phyloP scores from a whole-genome alignment of 2,888 invertebrate species.

The Aelia acuminata region DNA sequence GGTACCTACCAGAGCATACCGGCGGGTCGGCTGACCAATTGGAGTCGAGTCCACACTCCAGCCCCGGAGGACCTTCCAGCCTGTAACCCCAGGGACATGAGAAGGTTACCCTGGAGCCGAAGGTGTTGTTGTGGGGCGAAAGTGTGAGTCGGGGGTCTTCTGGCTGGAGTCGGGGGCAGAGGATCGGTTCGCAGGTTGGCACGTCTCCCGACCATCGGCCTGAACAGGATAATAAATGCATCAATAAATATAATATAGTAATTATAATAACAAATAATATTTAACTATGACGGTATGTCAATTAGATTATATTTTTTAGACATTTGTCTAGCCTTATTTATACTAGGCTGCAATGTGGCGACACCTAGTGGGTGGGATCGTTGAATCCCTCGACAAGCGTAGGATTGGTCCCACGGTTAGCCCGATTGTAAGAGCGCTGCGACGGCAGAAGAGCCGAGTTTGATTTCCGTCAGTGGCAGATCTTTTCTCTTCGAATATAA shows the following conservation, averaged over 20 bases:
- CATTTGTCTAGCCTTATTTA: no score
- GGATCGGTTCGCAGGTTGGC: conserved; percentile 83
- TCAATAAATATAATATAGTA: neutral
- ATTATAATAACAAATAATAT: no score
- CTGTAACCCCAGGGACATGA: conserved; percentile 88
- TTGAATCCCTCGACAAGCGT: no score
- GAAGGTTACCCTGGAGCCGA: conserved; percentile 85
- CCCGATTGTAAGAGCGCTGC: no score
- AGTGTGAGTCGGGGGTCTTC: conserved; percentile 81
- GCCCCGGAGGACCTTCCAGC: conserved; percentile 81
- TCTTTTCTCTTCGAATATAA: no score
- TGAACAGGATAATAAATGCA: conserved; percentile 67
- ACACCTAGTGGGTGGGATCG: no score
- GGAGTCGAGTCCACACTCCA: conserved; percentile 85
- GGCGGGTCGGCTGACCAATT: conserved; percentile 85
- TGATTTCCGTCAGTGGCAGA: no score
- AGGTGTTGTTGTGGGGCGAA: conserved; percentile 85
- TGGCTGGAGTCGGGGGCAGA: conserved; percentile 80
- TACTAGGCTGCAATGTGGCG: no score
- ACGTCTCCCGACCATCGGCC: conserved; percentile 84
- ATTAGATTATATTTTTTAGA: no score
- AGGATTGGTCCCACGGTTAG: no score
- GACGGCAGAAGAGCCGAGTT: no score
- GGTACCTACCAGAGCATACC: conserved; percentile 77
- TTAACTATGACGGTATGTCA: no score